Evolutionary conservation across 2,888 invertebrate genomes (phyloP), one percentile per base, ranked within the genome.

Genomic region (Aporophyla nigra): DNA sequence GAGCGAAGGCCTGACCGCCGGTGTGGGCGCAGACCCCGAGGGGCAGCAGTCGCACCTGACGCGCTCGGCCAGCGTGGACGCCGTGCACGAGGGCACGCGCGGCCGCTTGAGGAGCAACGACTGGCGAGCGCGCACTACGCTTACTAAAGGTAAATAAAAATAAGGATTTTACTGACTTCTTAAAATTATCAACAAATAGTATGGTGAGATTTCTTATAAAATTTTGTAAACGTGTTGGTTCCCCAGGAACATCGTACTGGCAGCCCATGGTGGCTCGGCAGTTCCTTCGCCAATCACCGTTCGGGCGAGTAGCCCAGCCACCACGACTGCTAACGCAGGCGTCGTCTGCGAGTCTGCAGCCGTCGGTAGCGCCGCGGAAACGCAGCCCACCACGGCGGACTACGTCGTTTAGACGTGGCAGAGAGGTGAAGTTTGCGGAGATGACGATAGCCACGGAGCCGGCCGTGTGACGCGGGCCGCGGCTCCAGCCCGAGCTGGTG

Each of bases 21-120:
- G 91, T 88, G 97, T 91, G 92, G 96, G 85, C 78, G 94, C 88
- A 66, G 97, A 93, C 89, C 93, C 91, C 59, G 96, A 93, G 59
- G 94, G 90, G 81, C 92, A 93, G 87, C 93, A 88, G 79, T 92
- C 93, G 88, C 97, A 97, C 69, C 97, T 98, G 85, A 97, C 97
- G 79, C 97, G 98, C 71, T 98, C 98, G 71, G 97, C 98, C 89
- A 98, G 98, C 81, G 97, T 98, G 82, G 98, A 98, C 92, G 98
- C 98, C 24, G 98, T 98, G 65, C 97, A 98, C 91, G 98, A 98
- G 53, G 98, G 98, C 75, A 97, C 97, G n/a, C 97, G 98, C 67
- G 98, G 98, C 12, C 97, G 97, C 76, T 97, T 98, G 66, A 97
- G 98, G 69, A 98, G 98, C 56, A 93, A 95, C 70, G 97, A 96